Base-by-base conservation (phyloP, 2,797 vertebrate genomes). In the Channa striata region DNA sequence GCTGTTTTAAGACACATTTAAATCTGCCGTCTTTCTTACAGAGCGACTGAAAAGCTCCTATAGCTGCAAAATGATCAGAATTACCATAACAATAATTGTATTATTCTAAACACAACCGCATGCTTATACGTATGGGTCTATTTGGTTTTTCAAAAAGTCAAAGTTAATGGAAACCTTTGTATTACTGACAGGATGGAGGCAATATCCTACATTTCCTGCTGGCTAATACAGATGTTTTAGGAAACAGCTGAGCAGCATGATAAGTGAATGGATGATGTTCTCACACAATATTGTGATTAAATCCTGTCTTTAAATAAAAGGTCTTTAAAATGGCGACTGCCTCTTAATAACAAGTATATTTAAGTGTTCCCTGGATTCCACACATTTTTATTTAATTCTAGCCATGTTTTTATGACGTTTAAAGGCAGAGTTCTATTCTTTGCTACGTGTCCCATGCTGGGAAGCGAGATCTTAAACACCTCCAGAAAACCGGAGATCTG, bases 391-490 rank as follows among this genome's bases (percentile, higher is more conserved):
- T 89, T 87, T 91, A 72, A 87, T 88, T 92, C 85, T 59, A 78
- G 87, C 81, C 84, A 71, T 83, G 78, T 92, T 87, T 92, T 88
- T 92, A 76, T 93, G 89, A 91, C 82, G 92, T 92, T 89, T 89
- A 86, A 91, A 87, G 90, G 88, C 77, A 94, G 60, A 89, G 87
- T 91, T 91, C 81, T 74, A 67, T 82, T 66, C 74, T 73, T 68
- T 33, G 46, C 59, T 79, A 72, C 70, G 82, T 81, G 82, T 85
- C 84, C 77, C 39, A 4, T 69, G 77, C 82, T 74, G 72, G 82
- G 70, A 72, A 89, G 69, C 84, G 48, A 19, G 82, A 85, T 86
- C 80, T 85, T 68, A 89, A 89, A 86, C 74, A 74, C 80, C 67
- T 63, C 63, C 70, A 78, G 78, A 87, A 80, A 91, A 77, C 60